Base-by-base conservation (phyloP, 2,113 vertebrate species). In the Pionites leucogaster region DNA sequence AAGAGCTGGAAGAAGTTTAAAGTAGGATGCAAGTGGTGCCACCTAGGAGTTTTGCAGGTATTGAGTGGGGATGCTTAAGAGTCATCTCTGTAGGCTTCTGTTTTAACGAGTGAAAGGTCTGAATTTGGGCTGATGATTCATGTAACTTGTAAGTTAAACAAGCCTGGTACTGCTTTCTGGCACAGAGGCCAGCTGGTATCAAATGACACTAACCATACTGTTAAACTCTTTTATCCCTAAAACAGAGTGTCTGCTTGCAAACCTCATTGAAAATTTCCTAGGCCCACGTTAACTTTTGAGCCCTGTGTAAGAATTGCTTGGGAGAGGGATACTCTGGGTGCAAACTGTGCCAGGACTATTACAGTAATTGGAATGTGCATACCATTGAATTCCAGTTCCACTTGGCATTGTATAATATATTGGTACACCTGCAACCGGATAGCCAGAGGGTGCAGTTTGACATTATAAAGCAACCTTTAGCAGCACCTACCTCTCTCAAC, bases 331-430 rank as follows among this genome's bases (percentile, higher is more conserved):
- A 11, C 5, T 33, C 10, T 44, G 47, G 33, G 13, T 12, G 55
- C 29, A 63, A 42, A 44, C 41, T 33, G 37, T 67, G 24, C 65
- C 47, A 44, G 50, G 29, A 19, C 29, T 35, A 27, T 53, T 65
- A 13, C 46, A 87, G 37, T 31, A 59, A 27, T 1, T 76, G 62
- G 35, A 68, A 19, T 24, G 27, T 52, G 24, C 17, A 41, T 62
- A 35, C 17, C 10, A 52, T 27, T 79, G 53, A 72, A 57, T 86
- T 93, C 44, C 20, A 31, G 23, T 85, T 95, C 35, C 50, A 68
- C 0, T 39, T 94, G 25, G 7, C 0, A 0, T 49, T 57, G 52
- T 71, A 20, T 64, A 14, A 11, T 60, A 19, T 15, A 25, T 18
- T 60, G 15, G 14, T 76, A 50, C 24, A 77, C 14, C 42, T 93